phyloP scores from a whole-genome alignment of 2,888 invertebrate species.

The Torymus auratus region DNA sequence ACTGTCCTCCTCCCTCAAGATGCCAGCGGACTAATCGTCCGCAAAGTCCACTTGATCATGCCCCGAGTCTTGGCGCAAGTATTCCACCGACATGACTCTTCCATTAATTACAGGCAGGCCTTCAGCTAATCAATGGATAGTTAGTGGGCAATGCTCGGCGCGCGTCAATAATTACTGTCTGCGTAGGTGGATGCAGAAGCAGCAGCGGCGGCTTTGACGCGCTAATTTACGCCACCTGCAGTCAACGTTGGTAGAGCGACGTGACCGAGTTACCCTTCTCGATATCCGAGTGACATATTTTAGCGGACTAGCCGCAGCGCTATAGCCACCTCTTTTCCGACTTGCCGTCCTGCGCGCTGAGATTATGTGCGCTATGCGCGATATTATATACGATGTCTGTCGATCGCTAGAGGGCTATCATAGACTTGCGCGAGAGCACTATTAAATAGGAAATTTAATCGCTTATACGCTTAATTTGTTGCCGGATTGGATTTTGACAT shows the following conservation, averaged over 20 bases:
- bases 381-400: too few relatives aligned
- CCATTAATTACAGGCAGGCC: constrained; percentile 72
- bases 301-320: too few relatives aligned
- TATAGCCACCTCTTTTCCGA: too few relatives aligned
- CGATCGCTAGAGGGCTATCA: too few relatives aligned
- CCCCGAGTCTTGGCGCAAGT: neutral
- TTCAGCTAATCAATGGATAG: constrained; percentile 74
- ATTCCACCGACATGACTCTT: constrained; percentile 65
- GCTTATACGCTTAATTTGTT: too few relatives aligned
- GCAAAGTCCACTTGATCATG: constrained; percentile 34
- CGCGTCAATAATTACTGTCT: constrained; percentile 73
- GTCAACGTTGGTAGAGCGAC: constrained; percentile 58
- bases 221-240: constrained; percentile 72
- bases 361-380: too few relatives aligned
- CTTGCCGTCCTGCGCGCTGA: too few relatives aligned
- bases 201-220: constrained; percentile 67
- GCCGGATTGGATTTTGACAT: too few relatives aligned
- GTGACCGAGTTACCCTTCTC: neutral
- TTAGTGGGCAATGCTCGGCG: constrained; percentile 73
- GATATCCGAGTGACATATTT: too few relatives aligned
- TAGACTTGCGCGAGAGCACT: too few relatives aligned
- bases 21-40: constrained; percentile 12
- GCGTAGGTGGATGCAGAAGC: neutral
- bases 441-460: too few relatives aligned
- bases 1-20: constrained; percentile 1